Evolutionary conservation across 2,113 vertebrate species (phyloP).

Genomic region (Rhinichthys klamathensis): DNA sequence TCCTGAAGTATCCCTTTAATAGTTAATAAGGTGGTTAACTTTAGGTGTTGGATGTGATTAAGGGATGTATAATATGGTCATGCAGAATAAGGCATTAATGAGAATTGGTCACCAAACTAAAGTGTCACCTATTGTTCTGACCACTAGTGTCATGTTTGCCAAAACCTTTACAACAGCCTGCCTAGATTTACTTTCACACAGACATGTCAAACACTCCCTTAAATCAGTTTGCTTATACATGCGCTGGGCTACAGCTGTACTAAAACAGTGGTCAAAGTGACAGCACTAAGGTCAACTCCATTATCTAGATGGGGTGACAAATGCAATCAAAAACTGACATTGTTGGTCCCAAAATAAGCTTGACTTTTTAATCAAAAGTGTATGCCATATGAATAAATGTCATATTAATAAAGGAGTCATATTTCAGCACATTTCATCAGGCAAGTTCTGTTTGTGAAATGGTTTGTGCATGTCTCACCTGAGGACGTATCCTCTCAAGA

Average conservation of each 20-base stretch:
- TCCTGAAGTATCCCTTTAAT: too few relatives aligned
- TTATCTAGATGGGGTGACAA: slow-evolving; percentile 9
- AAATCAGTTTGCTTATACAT: neutral
- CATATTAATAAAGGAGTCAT: neutral
- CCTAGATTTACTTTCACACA: neutral
- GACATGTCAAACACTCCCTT: neutral
- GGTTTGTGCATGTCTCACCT: slow-evolving; percentile 72
- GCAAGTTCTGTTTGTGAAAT: slow-evolving; percentile 19
- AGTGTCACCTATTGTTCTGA: neutral
- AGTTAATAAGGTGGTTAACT: too few relatives aligned
- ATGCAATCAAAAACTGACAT: neutral
- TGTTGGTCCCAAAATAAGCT: neutral
- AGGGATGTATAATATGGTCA: too few relatives aligned
- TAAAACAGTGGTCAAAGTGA: slow-evolving; percentile 14
- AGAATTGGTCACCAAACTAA: too few relatives aligned
- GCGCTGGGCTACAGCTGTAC: neutral
- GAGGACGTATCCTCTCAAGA: slow-evolving; percentile 90
- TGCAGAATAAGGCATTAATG: too few relatives aligned
- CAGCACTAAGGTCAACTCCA: slow-evolving; percentile 10
- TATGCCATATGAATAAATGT: neutral
- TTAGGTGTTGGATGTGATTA: too few relatives aligned
- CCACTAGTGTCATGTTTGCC: neutral
- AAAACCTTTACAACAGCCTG: neutral
- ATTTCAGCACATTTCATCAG: slow-evolving; percentile 20
- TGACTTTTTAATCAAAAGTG: neutral